Evolutionary conservation across 2,888 invertebrate genomes (phyloP).

Genomic region (Thera obeliscata): DNA sequence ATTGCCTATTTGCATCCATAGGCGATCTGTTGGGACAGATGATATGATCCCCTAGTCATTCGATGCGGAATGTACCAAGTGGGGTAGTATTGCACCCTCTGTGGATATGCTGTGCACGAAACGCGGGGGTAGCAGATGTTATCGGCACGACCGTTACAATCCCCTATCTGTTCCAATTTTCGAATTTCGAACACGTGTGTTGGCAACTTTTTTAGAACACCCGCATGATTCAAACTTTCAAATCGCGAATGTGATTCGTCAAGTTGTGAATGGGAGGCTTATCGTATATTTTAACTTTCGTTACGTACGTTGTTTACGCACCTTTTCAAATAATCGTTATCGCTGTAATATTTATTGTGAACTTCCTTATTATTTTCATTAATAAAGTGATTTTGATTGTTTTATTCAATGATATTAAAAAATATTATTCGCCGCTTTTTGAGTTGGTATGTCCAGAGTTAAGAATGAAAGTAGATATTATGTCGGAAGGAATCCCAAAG

Average conservation of each 20-base stretch:
- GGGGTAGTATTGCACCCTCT: conserved; percentile 44
- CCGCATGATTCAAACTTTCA: conserved; percentile 66
- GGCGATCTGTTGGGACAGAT: conserved; percentile 54
- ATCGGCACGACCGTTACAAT: conserved; percentile 73
- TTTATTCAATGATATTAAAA: neutral
- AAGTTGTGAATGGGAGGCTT: conserved; percentile 35
- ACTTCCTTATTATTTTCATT: neutral
- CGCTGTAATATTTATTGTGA: conserved; percentile 1
- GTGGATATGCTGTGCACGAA: conserved; percentile 46
- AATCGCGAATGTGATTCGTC: conserved; percentile 41
- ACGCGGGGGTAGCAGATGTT: conserved; percentile 73
- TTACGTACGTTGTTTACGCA: conserved; percentile 28
- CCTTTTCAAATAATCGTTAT: conserved; percentile 24
- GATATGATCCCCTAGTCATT: conserved; percentile 60
- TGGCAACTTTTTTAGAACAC: conserved; percentile 74
- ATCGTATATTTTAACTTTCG: conserved; percentile 33
- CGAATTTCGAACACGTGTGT: conserved; percentile 79
- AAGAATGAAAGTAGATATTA: conserved; percentile 10
- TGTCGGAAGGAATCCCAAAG: conserved; percentile 19
- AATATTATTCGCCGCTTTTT: neutral
- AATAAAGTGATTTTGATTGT: neutral
- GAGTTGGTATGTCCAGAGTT: neutral
- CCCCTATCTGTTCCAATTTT: conserved; percentile 76
- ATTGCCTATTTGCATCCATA: conserved; percentile 34
- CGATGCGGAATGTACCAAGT: conserved; percentile 49